Conservation (phyloP, 2,797 vertebrate species). For the Eulemur albifrons region DNA sequence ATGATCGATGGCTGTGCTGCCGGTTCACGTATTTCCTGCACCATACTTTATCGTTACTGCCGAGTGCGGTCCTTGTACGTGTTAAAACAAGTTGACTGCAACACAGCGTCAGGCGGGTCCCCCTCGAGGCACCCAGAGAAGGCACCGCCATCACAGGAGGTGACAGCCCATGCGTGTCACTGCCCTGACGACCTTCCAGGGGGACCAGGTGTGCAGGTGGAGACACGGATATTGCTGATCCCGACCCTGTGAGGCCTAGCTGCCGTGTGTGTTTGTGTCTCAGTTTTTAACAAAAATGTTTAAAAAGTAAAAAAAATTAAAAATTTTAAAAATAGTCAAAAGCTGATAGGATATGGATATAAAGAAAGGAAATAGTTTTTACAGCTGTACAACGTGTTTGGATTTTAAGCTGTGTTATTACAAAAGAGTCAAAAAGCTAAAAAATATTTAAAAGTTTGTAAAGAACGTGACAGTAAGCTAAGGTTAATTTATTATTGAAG, state of each 20-base stretch:
- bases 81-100: not conserved
- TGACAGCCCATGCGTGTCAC: not conserved
- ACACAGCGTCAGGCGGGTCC: not conserved
- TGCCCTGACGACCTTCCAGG: not conserved
- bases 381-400: not conserved
- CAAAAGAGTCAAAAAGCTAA: not conserved
- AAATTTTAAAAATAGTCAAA: not conserved
- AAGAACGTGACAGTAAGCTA: not conserved
- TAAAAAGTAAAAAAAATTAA: not conserved
- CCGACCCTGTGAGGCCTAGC: not conserved
- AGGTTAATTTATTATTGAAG: not conserved
- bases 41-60: not conserved
- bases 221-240: not conserved
- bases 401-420: not conserved
- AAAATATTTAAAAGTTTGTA: not conserved
- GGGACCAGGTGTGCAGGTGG: not conserved
- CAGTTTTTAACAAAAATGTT: not conserved
- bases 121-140: not conserved
- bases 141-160: not conserved
- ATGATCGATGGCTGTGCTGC: not conserved
- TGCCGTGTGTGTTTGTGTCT: not conserved
- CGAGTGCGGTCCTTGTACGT: not conserved
- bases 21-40: fast-evolving
- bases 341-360: not conserved
- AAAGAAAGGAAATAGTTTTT: not conserved